Evolutionary conservation across 2,797 vertebrate genomes (phyloP).

Genomic region (Margarornis squamiger): DNA sequence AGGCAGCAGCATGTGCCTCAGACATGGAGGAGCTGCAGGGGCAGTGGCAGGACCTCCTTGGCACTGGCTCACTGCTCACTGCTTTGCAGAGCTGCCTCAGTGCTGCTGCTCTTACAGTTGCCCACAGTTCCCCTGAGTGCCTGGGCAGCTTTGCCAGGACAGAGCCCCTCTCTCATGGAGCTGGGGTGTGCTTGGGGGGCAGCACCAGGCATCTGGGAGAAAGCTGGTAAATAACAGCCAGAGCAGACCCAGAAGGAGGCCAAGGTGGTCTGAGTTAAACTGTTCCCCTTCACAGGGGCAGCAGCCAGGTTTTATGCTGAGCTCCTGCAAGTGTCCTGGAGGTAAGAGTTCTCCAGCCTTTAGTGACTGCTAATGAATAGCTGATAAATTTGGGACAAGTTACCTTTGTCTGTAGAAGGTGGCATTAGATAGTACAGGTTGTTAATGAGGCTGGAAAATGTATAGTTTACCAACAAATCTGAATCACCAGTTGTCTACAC

Average conservation of each 20-base stretch:
- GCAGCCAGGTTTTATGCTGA: background rate
- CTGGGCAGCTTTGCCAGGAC: background rate
- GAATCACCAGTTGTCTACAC: background rate
- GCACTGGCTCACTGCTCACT: background rate
- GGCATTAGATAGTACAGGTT: background rate
- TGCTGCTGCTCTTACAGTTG: accelerated
- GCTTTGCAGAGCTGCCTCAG: background rate
- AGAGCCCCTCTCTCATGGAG: background rate
- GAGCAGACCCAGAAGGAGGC: background rate
- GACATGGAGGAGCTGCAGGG: background rate
- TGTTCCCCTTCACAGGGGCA: background rate
- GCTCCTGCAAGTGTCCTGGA: background rate
- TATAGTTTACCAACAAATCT: background rate
- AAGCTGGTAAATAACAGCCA: background rate
- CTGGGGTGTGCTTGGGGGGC: background rate
- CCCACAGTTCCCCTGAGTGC: background rate
- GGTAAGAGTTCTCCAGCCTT: background rate
- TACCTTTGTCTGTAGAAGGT: background rate
- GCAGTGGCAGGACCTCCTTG: background rate
- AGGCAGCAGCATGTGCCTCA: background rate
- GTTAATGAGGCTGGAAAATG: background rate
- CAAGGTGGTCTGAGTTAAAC: background rate
- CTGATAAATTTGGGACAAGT: background rate
- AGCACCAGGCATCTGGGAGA: background rate
- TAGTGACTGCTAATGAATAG: background rate